phyloP scores from a whole-genome alignment of 2,797 vertebrate genomes.

The Leuciscus waleckii region DNA sequence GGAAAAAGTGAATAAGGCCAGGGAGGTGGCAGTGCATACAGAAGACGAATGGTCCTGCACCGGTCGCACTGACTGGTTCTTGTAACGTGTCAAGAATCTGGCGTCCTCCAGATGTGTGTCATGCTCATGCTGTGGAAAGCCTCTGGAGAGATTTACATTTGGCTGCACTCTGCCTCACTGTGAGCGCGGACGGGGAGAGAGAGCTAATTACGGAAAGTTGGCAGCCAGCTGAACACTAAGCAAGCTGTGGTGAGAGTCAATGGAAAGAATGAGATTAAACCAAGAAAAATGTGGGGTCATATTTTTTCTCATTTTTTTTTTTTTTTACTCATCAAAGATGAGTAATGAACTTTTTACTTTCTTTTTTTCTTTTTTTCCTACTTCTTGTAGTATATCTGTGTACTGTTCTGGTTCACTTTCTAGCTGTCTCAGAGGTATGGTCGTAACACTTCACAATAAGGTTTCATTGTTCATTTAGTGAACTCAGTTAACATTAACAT shows the following conservation, averaged over 20 bases:
- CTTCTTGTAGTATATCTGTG: constrained; percentile 5
- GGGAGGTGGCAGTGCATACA: constrained; percentile 48
- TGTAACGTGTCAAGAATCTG: constrained; percentile 67
- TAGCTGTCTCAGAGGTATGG: neutral
- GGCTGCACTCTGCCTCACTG: constrained; percentile 26
- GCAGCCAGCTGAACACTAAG: constrained; percentile 51
- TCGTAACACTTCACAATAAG: no score
- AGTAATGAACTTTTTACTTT: constrained; percentile 40
- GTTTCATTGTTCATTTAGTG: no score
- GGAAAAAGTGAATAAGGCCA: constrained; percentile 66
- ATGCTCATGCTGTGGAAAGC: constrained; percentile 65
- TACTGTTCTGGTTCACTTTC: neutral
- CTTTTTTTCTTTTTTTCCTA: neutral
- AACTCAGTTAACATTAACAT: no score
- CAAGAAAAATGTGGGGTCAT: constrained; percentile 61
- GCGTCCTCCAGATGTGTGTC: constrained; percentile 68
- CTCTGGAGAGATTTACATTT: constrained; percentile 63
- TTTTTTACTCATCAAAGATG: constrained; percentile 55
- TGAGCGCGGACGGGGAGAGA: neutral
- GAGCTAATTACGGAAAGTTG: constrained; percentile 61
- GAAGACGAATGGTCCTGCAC: constrained; percentile 56
- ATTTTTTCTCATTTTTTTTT: constrained; percentile 19
- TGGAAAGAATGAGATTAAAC: constrained; percentile 67
- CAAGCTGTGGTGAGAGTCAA: constrained; percentile 58
- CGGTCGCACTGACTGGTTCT: constrained; percentile 61